Percentiles rank a stretch among this genome's conserved stretches.
Evolutionary conservation across 2,888 invertebrate species (phyloP).

Genomic region (Microplitis deprimator): DNA sequence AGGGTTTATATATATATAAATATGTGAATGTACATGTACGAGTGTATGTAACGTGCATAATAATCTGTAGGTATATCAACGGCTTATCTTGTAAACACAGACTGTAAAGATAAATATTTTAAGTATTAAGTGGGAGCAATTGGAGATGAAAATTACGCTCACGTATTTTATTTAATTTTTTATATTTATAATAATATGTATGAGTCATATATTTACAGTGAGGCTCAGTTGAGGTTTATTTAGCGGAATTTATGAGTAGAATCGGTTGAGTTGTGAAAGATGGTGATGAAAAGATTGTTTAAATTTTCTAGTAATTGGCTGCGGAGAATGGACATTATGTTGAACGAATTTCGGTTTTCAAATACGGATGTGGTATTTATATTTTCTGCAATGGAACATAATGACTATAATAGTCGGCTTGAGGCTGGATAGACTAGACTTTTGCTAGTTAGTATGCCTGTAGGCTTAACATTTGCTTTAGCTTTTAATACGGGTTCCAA

Average conservation of each 20-base stretch:
- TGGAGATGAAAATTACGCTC: slow-evolving; percentile 7
- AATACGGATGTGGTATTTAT: slow-evolving; percentile 16
- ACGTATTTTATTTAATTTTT: slow-evolving; percentile 1
- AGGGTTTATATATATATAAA: slow-evolving; percentile 12
- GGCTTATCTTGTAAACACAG: slow-evolving; percentile 42
- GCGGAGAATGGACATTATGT: neutral
- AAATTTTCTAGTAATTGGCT: neutral
- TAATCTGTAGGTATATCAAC: slow-evolving; percentile 27
- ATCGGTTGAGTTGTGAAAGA: neutral
- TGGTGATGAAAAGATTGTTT: neutral
- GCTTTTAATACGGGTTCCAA: neutral
- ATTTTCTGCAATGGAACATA: neutral
- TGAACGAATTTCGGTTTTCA: neutral
- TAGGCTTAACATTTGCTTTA: too few relatives aligned
- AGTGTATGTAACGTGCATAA: slow-evolving; percentile 1
- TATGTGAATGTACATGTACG: slow-evolving; percentile 19
- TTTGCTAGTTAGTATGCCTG: neutral
- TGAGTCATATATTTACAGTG: neutral
- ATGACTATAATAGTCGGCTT: neutral
- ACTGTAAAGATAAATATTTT: slow-evolving; percentile 41
- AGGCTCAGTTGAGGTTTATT: neutral
- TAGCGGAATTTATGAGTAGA: neutral
- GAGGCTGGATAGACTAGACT: neutral
- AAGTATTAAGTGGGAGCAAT: slow-evolving; percentile 29
- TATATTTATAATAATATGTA: slow-evolving; percentile 17